Evolutionary conservation across 1,140 invertebrate species (phyloP), one percentile per base, ranked within the genome.

Genomic region (Euura lappo): DNA sequence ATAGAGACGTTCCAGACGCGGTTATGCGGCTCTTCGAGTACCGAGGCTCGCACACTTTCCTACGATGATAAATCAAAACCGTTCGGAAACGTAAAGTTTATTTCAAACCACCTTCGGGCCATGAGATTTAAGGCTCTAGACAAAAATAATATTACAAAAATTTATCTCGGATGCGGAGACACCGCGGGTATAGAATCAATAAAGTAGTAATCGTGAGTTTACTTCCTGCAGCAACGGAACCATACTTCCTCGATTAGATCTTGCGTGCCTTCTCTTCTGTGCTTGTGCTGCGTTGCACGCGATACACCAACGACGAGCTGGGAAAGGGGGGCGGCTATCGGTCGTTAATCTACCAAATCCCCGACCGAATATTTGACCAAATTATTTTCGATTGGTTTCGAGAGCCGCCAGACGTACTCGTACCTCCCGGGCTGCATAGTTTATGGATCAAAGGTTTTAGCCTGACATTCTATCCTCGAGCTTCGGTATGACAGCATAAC

Each of bases 91-190:
- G 51, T 6, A 60, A 60, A 60, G 8, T 60, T 60, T 60, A 60
- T 60, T 60, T 6, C 8, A 60, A 60, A 60, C 8, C 13, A 11
- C 51, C 6, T 11, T n/a, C 3, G 8, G 8, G 51, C 8, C 51
- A n/a, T 8, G 51, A 60, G 51, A 60, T 60, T 60, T 60, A 60
- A 60, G 6, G 51, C 51, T 6, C 3, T n/a, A 60, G 51, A 60
- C 51, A 60, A 60, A 60, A 60, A 60, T 60, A 60, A 60, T 60
- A 8, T 60, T n/a, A 60, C 51, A 60, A 60, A n/a, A 60, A n/a
- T 60, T 60, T 28, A 0, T 28, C 28, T 28, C 28, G 28, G 28
- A 28, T 28, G 28, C 28, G 28, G 28, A 28, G 28, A 28, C 28
- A 28, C 28, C 28, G 28, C 28, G 28, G 28, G 28, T 28, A 28